phyloP scores from a whole-genome alignment of 2,797 vertebrate genomes.

The Argentina silus region DNA sequence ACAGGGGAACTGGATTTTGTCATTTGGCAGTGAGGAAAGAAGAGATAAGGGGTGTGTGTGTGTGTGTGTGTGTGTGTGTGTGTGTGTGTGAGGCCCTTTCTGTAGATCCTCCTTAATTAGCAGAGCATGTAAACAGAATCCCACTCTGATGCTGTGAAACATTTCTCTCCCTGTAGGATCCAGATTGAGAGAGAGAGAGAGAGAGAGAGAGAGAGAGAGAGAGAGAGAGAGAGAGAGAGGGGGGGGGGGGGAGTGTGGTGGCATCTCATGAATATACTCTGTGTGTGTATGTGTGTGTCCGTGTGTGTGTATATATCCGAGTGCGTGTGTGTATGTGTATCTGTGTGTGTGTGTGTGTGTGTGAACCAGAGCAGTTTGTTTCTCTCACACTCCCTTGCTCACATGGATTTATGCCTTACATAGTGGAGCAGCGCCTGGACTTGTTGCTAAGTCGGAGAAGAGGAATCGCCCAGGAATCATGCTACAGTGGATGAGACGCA shows the following conservation, averaged over 20 bases:
- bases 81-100: neutral
- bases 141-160: neutral
- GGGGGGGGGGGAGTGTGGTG: slow-evolving; percentile 26
- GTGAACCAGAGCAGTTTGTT: neutral
- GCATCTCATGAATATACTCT: slow-evolving; percentile 48
- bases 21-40: too few relatives aligned
- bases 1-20: too few relatives aligned
- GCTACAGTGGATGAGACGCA: neutral
- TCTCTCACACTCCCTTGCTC: neutral
- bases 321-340: slow-evolving; percentile 13
- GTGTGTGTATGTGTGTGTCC: slow-evolving; percentile 31
- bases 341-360: slow-evolving; percentile 3
- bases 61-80: too few relatives aligned
- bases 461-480: slow-evolving; percentile 10
- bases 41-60: too few relatives aligned
- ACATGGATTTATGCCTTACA: neutral
- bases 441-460: slow-evolving; percentile 1
- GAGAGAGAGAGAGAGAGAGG: slow-evolving; percentile 7
- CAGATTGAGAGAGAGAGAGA: slow-evolving; percentile 31
- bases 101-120: neutral
- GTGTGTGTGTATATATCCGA: slow-evolving; percentile 3
- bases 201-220: neutral
- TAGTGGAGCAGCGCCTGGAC: neutral
- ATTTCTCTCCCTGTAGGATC: neutral
- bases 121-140: neutral